Evolutionary conservation across 2,113 vertebrate genomes (phyloP).

Genomic region (Mormyrus iriodes): DNA sequence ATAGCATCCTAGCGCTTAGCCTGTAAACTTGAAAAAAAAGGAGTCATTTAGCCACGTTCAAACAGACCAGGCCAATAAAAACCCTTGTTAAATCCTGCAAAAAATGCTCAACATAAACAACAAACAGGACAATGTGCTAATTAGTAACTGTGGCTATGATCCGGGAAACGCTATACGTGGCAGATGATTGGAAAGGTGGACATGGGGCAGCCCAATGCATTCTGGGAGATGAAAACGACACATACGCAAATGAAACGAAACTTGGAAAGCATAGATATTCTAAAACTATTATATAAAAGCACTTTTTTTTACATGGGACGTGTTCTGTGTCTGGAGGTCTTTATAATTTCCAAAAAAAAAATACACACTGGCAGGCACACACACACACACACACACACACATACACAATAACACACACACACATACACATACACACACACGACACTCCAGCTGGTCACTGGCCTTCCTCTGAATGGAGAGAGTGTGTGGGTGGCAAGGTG

Average conservation of each 20-base stretch:
- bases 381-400: background rate
- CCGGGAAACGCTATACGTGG: constrained; percentile 37
- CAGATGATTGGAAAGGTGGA: constrained; percentile 31
- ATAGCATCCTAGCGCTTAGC: background rate
- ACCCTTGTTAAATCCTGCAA: constrained; percentile 1
- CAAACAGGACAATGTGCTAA: constrained; percentile 45
- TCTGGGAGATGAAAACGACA: background rate
- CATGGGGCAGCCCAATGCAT: background rate
- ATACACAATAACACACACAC: background rate
- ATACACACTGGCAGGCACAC: background rate
- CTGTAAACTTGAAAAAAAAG: background rate
- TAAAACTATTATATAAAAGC: background rate
- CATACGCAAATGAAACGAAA: background rate
- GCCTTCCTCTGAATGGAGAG: background rate
- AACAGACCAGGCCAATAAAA: constrained; percentile 26
- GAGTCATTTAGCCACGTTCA: background rate
- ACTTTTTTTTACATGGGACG: background rate
- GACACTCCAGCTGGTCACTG: background rate
- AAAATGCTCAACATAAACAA: constrained; percentile 38
- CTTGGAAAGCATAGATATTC: background rate
- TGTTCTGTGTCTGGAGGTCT: background rate
- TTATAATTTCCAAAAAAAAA: background rate
- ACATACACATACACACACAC: background rate
- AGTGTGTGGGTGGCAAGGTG: background rate
- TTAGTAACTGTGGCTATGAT: constrained; percentile 49